Conservation (phyloP, 2,113 vertebrate genomes). For the Odocoileus hemionus region DNA sequence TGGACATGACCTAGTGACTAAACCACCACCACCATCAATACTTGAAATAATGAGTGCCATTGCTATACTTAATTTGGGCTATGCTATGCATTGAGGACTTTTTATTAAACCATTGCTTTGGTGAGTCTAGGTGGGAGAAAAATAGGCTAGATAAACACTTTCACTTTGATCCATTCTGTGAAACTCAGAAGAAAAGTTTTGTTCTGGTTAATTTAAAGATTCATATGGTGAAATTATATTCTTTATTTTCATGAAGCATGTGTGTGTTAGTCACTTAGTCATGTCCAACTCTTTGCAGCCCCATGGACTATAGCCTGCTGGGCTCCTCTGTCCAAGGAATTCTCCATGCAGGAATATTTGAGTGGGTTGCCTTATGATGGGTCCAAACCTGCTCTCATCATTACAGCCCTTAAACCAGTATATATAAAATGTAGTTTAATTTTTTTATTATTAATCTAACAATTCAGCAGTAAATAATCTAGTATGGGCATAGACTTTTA, state of each 20-base stretch:
- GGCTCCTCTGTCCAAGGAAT: too few species aligned
- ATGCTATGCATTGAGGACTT: neutral
- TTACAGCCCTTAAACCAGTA: neutral
- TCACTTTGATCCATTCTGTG: neutral
- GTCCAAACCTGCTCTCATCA: neutral
- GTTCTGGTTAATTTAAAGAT: neutral
- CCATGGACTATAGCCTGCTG: too few species aligned
- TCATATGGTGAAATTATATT: neutral
- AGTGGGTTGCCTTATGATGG: neutral
- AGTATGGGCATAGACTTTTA: neutral
- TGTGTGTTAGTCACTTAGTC: too few species aligned
- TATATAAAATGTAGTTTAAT: neutral
- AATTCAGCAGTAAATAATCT: neutral
- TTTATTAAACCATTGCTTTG: neutral
- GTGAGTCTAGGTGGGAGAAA: neutral
- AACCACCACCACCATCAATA: too few species aligned
- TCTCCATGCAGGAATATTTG: too few species aligned
- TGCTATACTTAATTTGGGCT: too few species aligned
- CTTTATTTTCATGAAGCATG: neutral
- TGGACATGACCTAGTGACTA: too few species aligned
- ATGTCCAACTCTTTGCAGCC: too few species aligned
- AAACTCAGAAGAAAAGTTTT: neutral
- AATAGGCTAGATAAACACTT: neutral
- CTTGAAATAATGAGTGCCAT: too few species aligned
- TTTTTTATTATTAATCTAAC: neutral